Percentiles rank a stretch among this genome's conserved stretches.
phyloP scores from a whole-genome alignment of 2,888 invertebrate species.

The Tenthredo notha region DNA sequence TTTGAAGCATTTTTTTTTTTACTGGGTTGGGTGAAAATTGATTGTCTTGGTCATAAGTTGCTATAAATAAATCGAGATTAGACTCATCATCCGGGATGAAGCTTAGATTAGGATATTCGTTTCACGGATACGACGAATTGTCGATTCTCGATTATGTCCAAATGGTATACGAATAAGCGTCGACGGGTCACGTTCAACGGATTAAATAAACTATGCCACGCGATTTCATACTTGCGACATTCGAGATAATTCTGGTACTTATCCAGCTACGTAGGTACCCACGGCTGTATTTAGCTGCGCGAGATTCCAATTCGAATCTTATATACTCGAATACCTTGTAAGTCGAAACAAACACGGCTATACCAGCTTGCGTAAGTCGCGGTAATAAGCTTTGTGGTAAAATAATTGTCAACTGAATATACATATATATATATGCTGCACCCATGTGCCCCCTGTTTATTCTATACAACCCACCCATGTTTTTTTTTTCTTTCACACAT shows the following conservation, averaged over 20 bases:
- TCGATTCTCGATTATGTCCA: background rate
- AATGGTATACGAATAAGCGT: background rate
- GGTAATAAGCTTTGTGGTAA: background rate
- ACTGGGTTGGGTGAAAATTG: background rate
- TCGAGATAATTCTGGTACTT: slow-evolving; percentile 19
- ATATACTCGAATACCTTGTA: slow-evolving; percentile 9
- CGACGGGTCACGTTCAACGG: slow-evolving; percentile 3
- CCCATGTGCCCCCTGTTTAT: background rate
- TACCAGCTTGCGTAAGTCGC: slow-evolving; percentile 32
- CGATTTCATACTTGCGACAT: slow-evolving; percentile 37
- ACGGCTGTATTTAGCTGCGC: background rate
- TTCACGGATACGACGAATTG: too few relatives aligned
- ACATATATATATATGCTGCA: background rate
- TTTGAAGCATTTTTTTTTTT: too few relatives aligned
- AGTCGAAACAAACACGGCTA: background rate
- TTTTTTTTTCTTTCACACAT: background rate
- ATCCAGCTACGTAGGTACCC: background rate
- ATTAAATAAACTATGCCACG: background rate
- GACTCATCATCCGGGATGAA: background rate
- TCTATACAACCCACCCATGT: background rate
- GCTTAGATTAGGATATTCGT: background rate
- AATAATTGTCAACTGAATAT: slow-evolving; percentile 40
- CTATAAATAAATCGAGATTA: background rate
- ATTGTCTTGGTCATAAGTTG: background rate
- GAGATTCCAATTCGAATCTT: slow-evolving; percentile 35